These are phyloP conservation scores for Eupsittula cactorum DNA, from an alignment of 2,113 vertebrate species.

Conservation along the genomic window DNA sequence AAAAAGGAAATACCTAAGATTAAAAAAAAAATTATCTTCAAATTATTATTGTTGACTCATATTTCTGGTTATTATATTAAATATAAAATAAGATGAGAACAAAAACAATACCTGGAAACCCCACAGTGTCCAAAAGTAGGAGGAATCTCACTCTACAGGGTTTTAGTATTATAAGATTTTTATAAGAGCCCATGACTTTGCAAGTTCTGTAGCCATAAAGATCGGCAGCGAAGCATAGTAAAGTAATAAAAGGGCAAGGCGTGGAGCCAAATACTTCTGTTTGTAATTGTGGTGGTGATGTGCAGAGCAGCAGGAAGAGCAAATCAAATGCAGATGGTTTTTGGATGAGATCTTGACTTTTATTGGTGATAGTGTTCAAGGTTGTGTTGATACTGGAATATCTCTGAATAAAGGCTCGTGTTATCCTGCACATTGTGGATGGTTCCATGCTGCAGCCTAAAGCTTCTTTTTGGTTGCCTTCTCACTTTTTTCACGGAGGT, in stretches of 20 bases:
- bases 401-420: not conserved
- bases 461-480: not conserved
- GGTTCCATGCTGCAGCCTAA: not conserved
- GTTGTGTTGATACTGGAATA: not conserved
- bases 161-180: conserved; percentile 17
- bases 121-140: not conserved
- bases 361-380: conserved; percentile 34
- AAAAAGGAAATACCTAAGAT: conserved; percentile 40
- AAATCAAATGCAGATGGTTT: conserved; percentile 62
- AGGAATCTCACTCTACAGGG: not conserved
- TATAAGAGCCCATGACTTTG: conserved; percentile 64
- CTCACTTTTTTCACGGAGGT: not conserved
- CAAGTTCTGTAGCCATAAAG: conserved; percentile 69
- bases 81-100: conserved; percentile 42
- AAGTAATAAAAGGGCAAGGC: conserved; percentile 69
- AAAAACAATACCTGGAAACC: conserved; percentile 70
- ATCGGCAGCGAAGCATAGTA: conserved; percentile 61
- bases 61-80: conserved; percentile 68
- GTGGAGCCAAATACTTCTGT: conserved; percentile 58
- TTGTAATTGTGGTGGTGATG: conserved; percentile 66
- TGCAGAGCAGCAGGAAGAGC: conserved; percentile 60
- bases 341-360: conserved; percentile 1
- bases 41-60: conserved; percentile 61
- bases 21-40: not conserved
- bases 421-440: fast-evolving